Conservation (phyloP, 2,888 invertebrate species). For the Papilio elwesi region DNA sequence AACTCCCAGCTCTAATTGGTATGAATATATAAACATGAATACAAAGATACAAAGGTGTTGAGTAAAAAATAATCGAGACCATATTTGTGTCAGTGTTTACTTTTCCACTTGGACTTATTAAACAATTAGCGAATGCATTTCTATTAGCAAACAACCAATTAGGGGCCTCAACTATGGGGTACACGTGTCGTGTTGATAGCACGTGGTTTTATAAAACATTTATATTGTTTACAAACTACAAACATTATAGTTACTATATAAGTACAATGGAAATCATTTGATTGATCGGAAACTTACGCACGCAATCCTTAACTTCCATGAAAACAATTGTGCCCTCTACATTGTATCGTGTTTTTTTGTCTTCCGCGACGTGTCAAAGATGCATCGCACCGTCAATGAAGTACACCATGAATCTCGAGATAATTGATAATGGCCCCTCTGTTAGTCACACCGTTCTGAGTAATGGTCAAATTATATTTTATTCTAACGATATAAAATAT, state of each 20-base stretch:
- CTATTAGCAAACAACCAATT: constrained; percentile 26
- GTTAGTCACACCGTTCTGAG: constrained; percentile 30
- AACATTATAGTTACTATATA: constrained; percentile 28
- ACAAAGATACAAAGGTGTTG: background rate
- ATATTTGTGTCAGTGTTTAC: constrained; percentile 7
- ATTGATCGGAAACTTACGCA: constrained; percentile 37
- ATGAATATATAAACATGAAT: background rate
- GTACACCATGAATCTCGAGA: constrained; percentile 24
- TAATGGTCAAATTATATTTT: constrained; percentile 20
- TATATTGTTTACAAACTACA: constrained; percentile 38
- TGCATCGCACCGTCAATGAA: constrained; percentile 25
- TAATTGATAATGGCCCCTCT: constrained; percentile 28
- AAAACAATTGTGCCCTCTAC: constrained; percentile 31
- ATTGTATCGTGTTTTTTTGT: constrained; percentile 1
- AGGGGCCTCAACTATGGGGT: constrained; percentile 1
- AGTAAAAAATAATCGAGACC: background rate
- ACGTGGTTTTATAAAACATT: constrained; percentile 38
- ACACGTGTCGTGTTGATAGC: constrained; percentile 31
- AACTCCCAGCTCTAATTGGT: background rate
- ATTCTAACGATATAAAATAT: constrained; percentile 12
- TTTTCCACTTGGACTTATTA: background rate
- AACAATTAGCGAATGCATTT: constrained; percentile 20
- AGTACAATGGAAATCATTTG: constrained; percentile 36
- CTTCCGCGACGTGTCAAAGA: constrained; percentile 38
- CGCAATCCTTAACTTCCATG: constrained; percentile 34